Conservation (phyloP, 2,888 invertebrate species). For the Rhogogaster chlorosoma region DNA sequence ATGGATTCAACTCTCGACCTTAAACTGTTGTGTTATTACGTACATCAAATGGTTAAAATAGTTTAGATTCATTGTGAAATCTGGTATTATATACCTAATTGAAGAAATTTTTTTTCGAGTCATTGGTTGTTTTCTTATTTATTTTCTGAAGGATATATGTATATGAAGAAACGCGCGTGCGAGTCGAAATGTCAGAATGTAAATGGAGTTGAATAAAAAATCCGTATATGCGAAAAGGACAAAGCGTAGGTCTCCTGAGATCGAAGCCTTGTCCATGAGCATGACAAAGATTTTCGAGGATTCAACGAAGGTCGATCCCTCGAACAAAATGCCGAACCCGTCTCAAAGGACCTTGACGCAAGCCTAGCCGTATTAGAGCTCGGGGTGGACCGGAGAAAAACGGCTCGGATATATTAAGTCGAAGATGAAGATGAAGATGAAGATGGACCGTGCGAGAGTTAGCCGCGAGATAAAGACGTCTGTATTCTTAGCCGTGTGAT, state of each 20-base stretch:
- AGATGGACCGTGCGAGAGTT: slow-evolving; percentile 33
- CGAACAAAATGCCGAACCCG: slow-evolving; percentile 26
- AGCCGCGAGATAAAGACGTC: slow-evolving; percentile 34
- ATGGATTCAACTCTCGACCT: background rate
- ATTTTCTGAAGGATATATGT: background rate
- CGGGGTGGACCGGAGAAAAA: background rate
- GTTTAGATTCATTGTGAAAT: background rate
- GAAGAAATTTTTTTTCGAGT: slow-evolving; percentile 56
- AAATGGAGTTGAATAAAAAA: background rate
- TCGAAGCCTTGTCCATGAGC: background rate
- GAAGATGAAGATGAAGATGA: slow-evolving; percentile 40
- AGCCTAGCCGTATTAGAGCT: background rate
- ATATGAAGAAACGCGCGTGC: too few species aligned
- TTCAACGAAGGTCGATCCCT: slow-evolving; percentile 6
- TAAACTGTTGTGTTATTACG: background rate
- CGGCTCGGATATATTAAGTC: slow-evolving; percentile 33
- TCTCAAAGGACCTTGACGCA: slow-evolving; percentile 42
- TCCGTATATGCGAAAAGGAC: slow-evolving; percentile 1
- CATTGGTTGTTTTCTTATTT: slow-evolving; percentile 60
- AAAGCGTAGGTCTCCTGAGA: background rate
- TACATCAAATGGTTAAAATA: background rate
- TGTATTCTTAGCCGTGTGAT: slow-evolving; percentile 31
- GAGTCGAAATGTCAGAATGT: background rate
- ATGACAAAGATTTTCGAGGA: slow-evolving; percentile 29
- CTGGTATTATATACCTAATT: too few species aligned